Base-by-base conservation (phyloP, 2,113 vertebrate species). In the Leptosomus discolor region DNA sequence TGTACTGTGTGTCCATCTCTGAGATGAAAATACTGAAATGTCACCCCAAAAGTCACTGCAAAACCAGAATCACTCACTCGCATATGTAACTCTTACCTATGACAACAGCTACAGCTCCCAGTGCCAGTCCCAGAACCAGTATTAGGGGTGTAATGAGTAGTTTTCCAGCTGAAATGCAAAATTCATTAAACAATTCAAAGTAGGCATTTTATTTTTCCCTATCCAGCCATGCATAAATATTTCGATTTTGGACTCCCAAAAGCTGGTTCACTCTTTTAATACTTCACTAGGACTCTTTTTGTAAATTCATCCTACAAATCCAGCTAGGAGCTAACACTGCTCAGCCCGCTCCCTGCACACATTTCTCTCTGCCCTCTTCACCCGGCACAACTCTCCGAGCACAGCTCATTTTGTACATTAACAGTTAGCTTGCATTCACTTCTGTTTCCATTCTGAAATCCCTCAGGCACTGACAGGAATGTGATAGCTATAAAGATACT, bases 61-160 rank as follows among this genome's bases (percentile, higher is more conserved):
- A 85, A 76, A 88, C 60, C 37, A 85, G n/a, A 34, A 84, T 78
- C 51, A 78, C 27, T 58, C 7, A 69, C 56, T 75, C 27, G 65
- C 8, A n/a, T 26, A 83, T 3, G 9, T 56, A 88, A 45, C 37
- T 86, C 98, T 99, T 99, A 99, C 99, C 99, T 98, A 99, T 98
- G 94, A 99, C 99, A 97, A 99, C 98, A 68, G 99, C 99, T 95
- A 99, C 97, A 26, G 99, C 99, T 98, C 99, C 99, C 68, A 99
- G 96, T 94, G 99, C 99, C 98, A 99, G 97, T 94, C 99, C 99
- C 97, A 99, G 98, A 92, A 99, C 97, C 95, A 99, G 91, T 97
- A 99, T 99, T 96, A 99, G 86, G 43, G 99, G 99, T 74, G 99
- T 99, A 91, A 99, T 97, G 83, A 99, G 98, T 94, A 99, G 96